Evolutionary conservation across 1,140 invertebrate species (phyloP).

Genomic region (Linepithema humile): DNA sequence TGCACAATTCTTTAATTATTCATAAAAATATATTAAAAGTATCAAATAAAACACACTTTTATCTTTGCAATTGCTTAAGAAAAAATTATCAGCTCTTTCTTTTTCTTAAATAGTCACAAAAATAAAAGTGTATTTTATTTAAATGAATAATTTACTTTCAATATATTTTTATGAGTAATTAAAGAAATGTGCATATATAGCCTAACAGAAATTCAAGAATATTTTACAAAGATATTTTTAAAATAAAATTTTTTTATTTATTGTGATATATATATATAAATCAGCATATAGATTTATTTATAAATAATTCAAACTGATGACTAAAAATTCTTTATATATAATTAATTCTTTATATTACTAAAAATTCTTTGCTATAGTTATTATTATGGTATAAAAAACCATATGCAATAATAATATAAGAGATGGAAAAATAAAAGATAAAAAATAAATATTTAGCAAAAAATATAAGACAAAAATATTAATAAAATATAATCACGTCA

Average conservation of each 20-base stretch:
- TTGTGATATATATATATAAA: conserved; percentile 11
- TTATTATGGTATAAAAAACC: not conserved
- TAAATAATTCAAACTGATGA: not conserved
- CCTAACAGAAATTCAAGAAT: not conserved
- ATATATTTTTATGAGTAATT: too few relatives aligned
- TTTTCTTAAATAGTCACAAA: not conserved
- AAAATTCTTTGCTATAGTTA: not conserved
- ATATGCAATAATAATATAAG: not conserved
- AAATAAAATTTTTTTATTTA: not conserved
- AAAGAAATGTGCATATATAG: too few relatives aligned
- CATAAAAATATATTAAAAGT: too few relatives aligned
- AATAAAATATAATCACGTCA: not conserved
- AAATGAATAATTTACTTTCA: too few relatives aligned
- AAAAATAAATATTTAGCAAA: not conserved
- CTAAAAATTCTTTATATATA: not conserved
- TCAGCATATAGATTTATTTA: conserved; percentile 1
- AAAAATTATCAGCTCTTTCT: too few relatives aligned
- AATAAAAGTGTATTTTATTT: not conserved
- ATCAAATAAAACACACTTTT: not conserved
- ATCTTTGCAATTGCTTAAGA: not conserved
- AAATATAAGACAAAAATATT: not conserved
- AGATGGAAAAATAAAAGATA: conserved; percentile 31
- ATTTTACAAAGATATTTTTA: not conserved
- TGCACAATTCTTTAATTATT: too few relatives aligned
- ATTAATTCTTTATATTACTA: too few relatives aligned